A percentile compares a stretch with the other conserved stretches of the same genome.
Evolutionary conservation across 35 echinoderm and acorn worm species (phyloP).

Genomic region (Anneissia japonica): DNA sequence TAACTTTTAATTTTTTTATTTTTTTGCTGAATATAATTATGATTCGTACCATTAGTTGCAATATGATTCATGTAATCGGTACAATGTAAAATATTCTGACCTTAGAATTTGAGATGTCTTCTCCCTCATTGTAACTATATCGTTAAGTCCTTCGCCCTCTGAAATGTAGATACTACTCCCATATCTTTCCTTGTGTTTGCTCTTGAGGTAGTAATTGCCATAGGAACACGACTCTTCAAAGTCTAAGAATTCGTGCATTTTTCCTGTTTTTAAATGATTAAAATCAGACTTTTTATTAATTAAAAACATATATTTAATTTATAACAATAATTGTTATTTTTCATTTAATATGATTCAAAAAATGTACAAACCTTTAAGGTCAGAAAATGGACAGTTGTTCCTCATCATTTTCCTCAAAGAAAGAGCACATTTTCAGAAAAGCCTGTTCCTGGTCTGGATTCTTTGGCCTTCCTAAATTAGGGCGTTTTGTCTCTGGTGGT

Average conservation of each 20-base stretch:
- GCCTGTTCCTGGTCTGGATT: slow-evolving; percentile 58
- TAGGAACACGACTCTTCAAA: slow-evolving; percentile 33
- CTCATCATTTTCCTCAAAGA: slow-evolving; percentile 57
- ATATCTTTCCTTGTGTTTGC: slow-evolving; percentile 42
- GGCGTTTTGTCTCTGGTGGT: slow-evolving; percentile 29
- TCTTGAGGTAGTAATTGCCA: slow-evolving; percentile 53
- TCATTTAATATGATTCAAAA: too few species aligned
- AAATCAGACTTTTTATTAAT: too few species aligned
- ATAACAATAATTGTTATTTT: too few species aligned
- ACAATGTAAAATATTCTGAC: background rate
- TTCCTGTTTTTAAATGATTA: background rate
- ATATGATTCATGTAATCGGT: too few species aligned
- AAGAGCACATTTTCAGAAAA: slow-evolving; percentile 48
- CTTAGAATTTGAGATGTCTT: slow-evolving; percentile 34
- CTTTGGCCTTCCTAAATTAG: slow-evolving; percentile 47
- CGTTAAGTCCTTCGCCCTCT: slow-evolving; percentile 41
- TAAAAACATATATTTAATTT: too few species aligned
- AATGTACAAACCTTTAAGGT: slow-evolving; percentile 9
- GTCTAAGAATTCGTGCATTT: slow-evolving; percentile 53
- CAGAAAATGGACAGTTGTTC: slow-evolving; percentile 66
- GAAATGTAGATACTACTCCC: slow-evolving; percentile 39
- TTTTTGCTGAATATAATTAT: too few species aligned
- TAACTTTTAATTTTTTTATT: too few species aligned
- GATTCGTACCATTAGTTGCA: too few species aligned
- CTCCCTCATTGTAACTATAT: background rate